These are phyloP conservation scores for Rhodeus uyekii DNA, from an alignment of 2,797 vertebrate genomes.

Conservation along the genomic window DNA sequence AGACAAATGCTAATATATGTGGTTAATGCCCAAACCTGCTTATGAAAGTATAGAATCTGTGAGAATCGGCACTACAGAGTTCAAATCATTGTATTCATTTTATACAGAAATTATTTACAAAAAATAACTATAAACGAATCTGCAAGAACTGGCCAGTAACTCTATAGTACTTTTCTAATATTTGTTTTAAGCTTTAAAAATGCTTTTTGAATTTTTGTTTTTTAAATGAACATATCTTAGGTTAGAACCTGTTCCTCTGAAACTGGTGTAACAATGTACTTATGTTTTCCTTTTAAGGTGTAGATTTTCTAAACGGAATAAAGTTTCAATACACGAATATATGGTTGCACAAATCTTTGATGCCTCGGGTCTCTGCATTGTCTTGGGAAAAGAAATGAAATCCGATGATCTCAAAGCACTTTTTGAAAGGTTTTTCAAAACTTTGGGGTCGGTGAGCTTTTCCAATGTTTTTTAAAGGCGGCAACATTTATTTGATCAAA, in stretches of 20 bases:
- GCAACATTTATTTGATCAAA: background rate
- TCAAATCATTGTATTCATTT: background rate
- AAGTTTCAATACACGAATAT: slow-evolving; percentile 18
- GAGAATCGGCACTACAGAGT: background rate
- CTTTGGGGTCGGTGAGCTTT: background rate
- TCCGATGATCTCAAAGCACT: background rate
- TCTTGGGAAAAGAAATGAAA: slow-evolving; percentile 19
- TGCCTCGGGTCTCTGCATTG: slow-evolving; percentile 1
- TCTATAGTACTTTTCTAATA: background rate
- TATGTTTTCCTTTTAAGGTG: slow-evolving; percentile 1
- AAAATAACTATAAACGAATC: background rate
- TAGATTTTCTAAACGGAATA: slow-evolving; percentile 2
- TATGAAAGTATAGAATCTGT: background rate
- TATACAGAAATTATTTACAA: background rate
- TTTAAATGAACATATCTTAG: background rate
- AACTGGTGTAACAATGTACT: slow-evolving; percentile 18
- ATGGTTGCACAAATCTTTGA: background rate
- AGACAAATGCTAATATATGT: background rate
- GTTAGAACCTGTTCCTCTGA: background rate
- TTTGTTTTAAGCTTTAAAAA: background rate
- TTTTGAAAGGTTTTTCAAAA: too few relatives aligned
- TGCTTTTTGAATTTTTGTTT: background rate
- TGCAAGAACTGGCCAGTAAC: background rate
- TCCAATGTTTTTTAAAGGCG: too few relatives aligned
- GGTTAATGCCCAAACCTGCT: background rate